phyloP scores from a whole-genome alignment of 2,797 vertebrate genomes.

The Paguma larvata region DNA sequence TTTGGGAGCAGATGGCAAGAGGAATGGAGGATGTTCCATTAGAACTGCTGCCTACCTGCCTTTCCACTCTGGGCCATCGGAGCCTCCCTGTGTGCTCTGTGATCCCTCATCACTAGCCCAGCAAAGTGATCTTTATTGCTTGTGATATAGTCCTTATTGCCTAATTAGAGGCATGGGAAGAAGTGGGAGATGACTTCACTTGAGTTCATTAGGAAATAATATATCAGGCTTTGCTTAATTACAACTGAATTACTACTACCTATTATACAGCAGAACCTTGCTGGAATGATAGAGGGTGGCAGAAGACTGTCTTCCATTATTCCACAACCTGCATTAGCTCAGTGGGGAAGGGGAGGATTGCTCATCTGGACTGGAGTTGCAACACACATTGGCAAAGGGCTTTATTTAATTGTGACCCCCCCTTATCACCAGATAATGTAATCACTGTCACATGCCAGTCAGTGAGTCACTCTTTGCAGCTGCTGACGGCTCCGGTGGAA shows the following conservation, averaged over 20 bases:
- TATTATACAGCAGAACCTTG: conserved; percentile 50
- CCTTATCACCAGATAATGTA: conserved; percentile 57
- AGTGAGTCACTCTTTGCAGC: background rate
- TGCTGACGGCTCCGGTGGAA: background rate
- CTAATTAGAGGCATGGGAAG: conserved; percentile 80
- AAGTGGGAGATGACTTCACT: conserved; percentile 74
- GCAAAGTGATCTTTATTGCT: conserved; percentile 81
- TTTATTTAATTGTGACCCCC: conserved; percentile 61
- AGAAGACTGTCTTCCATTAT: conserved; percentile 61
- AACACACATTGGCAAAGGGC: conserved; percentile 53
- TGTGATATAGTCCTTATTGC: conserved; percentile 73
- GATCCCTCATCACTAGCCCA: conserved; percentile 67
- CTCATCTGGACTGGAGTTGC: background rate
- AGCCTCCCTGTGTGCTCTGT: conserved; percentile 53
- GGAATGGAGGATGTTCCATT: conserved; percentile 37
- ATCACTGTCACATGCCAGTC: background rate
- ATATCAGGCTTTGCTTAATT: conserved; percentile 82
- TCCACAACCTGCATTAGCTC: conserved; percentile 50
- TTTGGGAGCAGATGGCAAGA: conserved; percentile 69
- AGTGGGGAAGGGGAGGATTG: conserved; percentile 41
- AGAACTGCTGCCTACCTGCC: conserved; percentile 29
- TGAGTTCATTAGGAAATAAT: conserved; percentile 83
- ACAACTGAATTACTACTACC: conserved; percentile 72
- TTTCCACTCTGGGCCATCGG: conserved; percentile 47
- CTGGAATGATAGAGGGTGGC: conserved; percentile 52